Evolutionary conservation across 1,140 invertebrate genomes (phyloP), one percentile per base, ranked within the genome.

Genomic region (Atopsyche davidsoni): DNA sequence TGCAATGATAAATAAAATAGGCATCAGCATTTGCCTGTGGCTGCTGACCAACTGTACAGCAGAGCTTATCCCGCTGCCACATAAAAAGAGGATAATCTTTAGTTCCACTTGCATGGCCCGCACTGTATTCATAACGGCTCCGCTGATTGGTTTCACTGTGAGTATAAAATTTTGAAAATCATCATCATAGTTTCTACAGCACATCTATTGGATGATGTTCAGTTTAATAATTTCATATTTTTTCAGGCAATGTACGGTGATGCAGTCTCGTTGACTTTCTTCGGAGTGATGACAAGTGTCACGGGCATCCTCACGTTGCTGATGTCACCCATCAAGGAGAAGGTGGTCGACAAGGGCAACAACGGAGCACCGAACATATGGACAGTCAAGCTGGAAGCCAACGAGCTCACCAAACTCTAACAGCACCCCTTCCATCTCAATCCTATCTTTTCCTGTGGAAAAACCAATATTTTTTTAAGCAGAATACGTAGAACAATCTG

Each of bases 1-100:
- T 31, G 35, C 48, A 19, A 58, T 58, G 57, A 2, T 58, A 4
- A 58, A 58, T 24, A 58, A 58, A 39, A 46, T 58, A 3, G 52
- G 53, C 14, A 55, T 58, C 16, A 55, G 53, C 40, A 49, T 53
- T 1, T 49, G 28, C 28, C 39, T 58, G 19, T 58, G 57, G 32
- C 45, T 58, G 11, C 40, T 55, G 2, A 55, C 53, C 1, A 58
- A 52, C 6, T 58, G 57, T 42, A 55, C 48, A 4, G 49, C 46
- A 10, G 57, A 58, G 32, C 24, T 58, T 1, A 48, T 55, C 34
- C 57, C 57, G 22, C 18, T 55, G 10, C 48, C 45, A 14, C 57
- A 58, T 25, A 58, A 52, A 36, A 58, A 55, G 28, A 51, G 57
- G 39, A 44, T 43, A 0, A 28, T 55, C 1, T 58, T 52, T 43